phyloP scores from a whole-genome alignment of 2,113 vertebrate genomes.

The Cololabis saira region DNA sequence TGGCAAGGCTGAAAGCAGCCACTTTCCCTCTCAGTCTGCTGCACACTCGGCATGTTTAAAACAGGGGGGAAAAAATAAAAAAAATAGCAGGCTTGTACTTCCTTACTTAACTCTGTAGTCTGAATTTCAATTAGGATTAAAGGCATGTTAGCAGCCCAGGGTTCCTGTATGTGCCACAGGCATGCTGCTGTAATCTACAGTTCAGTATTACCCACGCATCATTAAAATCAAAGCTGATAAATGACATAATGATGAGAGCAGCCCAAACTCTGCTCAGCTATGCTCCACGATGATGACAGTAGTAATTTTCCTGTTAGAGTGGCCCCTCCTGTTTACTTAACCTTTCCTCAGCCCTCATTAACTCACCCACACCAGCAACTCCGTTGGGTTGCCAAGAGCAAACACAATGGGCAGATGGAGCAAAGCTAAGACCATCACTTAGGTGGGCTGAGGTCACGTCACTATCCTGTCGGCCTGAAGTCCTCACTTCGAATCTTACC shows the following conservation, averaged over 20 bases:
- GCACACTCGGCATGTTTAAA: conserved; percentile 11
- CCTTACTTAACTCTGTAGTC: conserved; percentile 3
- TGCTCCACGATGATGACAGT: conserved; percentile 66
- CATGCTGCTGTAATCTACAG: conserved; percentile 51
- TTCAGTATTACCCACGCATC: conserved; percentile 63
- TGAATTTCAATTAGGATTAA: conserved; percentile 33
- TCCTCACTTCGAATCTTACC: conserved; percentile 57
- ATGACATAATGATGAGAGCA: conserved; percentile 74
- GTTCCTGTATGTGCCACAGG: conserved; percentile 24
- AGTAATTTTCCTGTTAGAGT: conserved; percentile 76
- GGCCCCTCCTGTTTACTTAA: conserved; percentile 84
- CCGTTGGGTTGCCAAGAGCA: conserved; percentile 78
- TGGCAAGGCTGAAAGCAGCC: conserved; percentile 49
- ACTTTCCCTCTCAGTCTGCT: conserved; percentile 19
- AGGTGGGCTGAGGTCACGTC: conserved; percentile 62
- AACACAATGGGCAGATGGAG: conserved; percentile 78
- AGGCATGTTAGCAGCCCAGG: conserved; percentile 21
- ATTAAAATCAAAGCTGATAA: conserved; percentile 78
- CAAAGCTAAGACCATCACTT: conserved; percentile 72
- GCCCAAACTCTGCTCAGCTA: conserved; percentile 53
- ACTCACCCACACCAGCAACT: conserved; percentile 71
- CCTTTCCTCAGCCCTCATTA: conserved; percentile 84
- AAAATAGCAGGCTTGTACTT: conserved; percentile 18
- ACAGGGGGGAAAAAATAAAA: no score
- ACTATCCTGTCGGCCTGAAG: conserved; percentile 59